These are phyloP conservation scores for Oscheius sp. DNA, from an alignment of 2,888 invertebrate species.

Conservation along the genomic window DNA sequence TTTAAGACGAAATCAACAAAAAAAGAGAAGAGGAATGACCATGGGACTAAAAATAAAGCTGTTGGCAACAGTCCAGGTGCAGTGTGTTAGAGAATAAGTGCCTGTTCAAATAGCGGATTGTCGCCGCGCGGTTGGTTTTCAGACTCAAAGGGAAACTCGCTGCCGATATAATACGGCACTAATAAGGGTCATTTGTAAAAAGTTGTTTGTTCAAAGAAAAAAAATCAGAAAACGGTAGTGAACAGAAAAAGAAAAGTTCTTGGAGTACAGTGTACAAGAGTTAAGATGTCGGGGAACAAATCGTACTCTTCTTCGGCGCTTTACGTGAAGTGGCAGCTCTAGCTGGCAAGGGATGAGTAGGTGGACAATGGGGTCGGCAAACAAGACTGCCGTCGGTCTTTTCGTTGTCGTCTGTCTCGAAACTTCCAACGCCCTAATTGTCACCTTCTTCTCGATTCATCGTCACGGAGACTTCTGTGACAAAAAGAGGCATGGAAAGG, in stretches of 20 bases:
- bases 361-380: constrained; percentile 37
- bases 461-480: background rate
- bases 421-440: constrained; percentile 17
- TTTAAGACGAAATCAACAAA: background rate
- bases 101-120: constrained; percentile 34
- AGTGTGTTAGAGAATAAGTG: constrained; percentile 28
- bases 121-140: constrained; percentile 27
- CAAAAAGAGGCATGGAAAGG: constrained; percentile 1
- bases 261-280: constrained; percentile 1
- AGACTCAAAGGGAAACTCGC: constrained; percentile 6
- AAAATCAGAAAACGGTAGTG: background rate
- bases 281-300: constrained; percentile 21
- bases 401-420: constrained; percentile 11
- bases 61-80: constrained; percentile 19
- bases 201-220: background rate
- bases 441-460: background rate
- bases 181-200: constrained; percentile 1
- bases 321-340: constrained; percentile 36
- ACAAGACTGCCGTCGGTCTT: constrained; percentile 27
- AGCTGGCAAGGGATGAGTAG: constrained; percentile 36
- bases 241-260: background rate
- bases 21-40: background rate
- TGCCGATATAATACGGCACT: background rate
- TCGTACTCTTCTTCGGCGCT: constrained; percentile 34
- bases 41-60: background rate